These are phyloP conservation scores for Dynastes tityus DNA, from an alignment of 2,888 invertebrate genomes.

Conservation along the genomic window DNA sequence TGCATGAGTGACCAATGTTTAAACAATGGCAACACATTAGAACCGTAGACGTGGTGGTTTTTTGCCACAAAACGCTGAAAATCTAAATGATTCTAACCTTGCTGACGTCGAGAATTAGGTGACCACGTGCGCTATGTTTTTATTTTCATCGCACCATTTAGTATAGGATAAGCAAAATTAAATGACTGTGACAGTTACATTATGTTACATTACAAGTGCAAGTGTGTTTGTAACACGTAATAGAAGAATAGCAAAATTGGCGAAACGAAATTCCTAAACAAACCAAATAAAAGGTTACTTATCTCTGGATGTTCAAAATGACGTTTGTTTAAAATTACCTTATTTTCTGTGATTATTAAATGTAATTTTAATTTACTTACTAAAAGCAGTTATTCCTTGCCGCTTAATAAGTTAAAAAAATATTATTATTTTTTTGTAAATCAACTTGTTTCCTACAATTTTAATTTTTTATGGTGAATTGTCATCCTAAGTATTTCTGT, in stretches of 20 bases:
- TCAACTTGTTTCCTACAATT: too few species aligned
- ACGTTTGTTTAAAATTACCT: too few species aligned
- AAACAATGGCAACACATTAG: background rate
- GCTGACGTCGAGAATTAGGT: constrained; percentile 14
- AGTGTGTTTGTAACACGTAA: background rate
- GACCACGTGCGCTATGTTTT: constrained; percentile 36
- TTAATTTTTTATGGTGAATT: too few species aligned
- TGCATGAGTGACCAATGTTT: background rate
- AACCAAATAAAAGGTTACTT: too few species aligned
- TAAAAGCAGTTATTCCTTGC: too few species aligned
- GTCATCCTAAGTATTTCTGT: too few species aligned
- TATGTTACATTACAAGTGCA: background rate
- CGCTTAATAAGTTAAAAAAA: too few species aligned
- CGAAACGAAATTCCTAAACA: too few species aligned
- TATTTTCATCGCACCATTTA: constrained; percentile 13
- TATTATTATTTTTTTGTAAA: too few species aligned
- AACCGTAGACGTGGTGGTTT: constrained; percentile 12
- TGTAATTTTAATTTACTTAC: too few species aligned
- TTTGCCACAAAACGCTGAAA: background rate
- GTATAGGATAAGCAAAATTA: background rate
- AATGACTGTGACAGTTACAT: background rate
- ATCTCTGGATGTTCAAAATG: too few species aligned
- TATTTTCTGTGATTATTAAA: too few species aligned
- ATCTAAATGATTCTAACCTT: constrained; percentile 23
- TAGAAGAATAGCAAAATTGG: background rate